phyloP scores from a whole-genome alignment of 2,113 vertebrate species.

The Zosterops pallidus region DNA sequence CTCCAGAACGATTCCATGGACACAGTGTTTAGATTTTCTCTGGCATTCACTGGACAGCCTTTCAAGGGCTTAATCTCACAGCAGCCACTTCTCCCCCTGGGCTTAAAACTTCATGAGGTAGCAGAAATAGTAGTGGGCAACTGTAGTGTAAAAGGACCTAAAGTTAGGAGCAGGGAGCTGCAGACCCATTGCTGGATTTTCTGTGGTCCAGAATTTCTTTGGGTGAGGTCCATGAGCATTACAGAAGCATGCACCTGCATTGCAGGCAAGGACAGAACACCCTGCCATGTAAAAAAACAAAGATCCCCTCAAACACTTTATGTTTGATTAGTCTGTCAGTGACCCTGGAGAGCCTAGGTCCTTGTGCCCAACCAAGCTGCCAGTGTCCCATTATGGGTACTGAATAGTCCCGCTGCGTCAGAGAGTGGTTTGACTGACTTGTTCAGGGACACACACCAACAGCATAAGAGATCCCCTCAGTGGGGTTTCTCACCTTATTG shows the following conservation, averaged over 20 bases:
- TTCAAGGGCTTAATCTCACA: neutral
- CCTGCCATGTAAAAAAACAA: neutral
- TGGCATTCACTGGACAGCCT: neutral
- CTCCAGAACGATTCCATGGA: neutral
- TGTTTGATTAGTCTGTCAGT: neutral
- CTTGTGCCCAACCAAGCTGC: neutral
- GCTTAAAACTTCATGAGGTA: neutral
- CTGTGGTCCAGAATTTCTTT: neutral
- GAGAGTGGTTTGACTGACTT: accelerated
- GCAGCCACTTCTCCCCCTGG: neutral
- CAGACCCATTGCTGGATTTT: neutral
- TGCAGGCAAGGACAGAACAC: neutral
- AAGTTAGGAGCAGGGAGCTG: neutral
- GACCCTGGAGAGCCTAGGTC: neutral
- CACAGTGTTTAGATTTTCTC: neutral
- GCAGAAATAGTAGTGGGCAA: neutral
- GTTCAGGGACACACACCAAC: neutral
- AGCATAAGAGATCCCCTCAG: neutral
- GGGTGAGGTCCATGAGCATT: neutral
- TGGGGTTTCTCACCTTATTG: too few species aligned
- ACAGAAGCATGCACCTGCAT: neutral
- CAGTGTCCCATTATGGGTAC: neutral
- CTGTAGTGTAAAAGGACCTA: neutral
- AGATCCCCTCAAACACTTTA: neutral
- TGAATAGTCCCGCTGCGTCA: accelerated